Conservation (phyloP, 2,888 invertebrate species). For the Harpalus rufipes region DNA sequence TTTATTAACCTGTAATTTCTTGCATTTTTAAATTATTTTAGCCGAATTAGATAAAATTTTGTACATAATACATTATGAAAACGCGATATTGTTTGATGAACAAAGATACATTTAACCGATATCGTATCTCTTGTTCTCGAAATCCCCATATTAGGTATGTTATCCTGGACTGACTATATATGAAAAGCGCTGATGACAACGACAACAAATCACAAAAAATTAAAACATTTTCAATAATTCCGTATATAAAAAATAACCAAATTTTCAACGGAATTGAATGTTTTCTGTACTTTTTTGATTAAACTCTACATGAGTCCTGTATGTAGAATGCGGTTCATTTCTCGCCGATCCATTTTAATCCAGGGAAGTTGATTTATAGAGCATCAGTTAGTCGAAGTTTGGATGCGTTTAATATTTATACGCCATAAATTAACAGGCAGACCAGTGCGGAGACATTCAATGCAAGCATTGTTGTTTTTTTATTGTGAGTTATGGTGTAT, state of each 20-base stretch:
- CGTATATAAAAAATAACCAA: background rate
- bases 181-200: background rate
- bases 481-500: conserved; percentile 45
- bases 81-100: too few relatives aligned
- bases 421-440: conserved; percentile 58
- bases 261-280: background rate
- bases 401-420: conserved; percentile 62
- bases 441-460: conserved; percentile 56
- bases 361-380: conserved; percentile 36
- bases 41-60: too few relatives aligned
- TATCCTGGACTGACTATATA: too few relatives aligned
- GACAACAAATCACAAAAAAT: background rate
- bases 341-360: conserved; percentile 48
- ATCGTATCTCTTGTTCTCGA: too few relatives aligned
- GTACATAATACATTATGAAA: too few relatives aligned
- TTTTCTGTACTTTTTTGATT: conserved; percentile 1
- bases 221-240: background rate
- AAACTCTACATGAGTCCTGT: background rate
- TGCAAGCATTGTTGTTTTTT: conserved; percentile 59
- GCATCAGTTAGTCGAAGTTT: conserved; percentile 56
- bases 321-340: conserved; percentile 4
- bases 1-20: too few relatives aligned
- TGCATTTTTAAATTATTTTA: too few relatives aligned
- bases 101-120: too few relatives aligned
- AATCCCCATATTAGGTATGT: too few relatives aligned